Percentiles rank a stretch among this genome's conserved stretches.
phyloP scores from a whole-genome alignment of 2,113 vertebrate genomes.

The Scomber japonicus region DNA sequence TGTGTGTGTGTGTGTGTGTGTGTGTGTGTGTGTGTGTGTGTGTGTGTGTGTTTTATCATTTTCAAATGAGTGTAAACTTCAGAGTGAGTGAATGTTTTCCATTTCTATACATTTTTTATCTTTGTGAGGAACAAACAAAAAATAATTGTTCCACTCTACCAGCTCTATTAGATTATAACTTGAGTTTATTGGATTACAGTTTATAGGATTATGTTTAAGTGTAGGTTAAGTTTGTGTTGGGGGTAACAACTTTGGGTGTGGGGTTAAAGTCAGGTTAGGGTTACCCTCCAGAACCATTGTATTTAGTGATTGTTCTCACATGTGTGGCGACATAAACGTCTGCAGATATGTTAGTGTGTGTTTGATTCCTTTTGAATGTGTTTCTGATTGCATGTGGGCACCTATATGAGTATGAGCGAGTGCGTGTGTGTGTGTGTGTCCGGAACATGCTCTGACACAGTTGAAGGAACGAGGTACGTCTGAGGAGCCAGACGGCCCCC shows the following conservation, averaged over 20 bases:
- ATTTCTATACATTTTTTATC: too few relatives aligned
- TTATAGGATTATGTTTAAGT: too few relatives aligned
- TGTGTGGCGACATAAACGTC: neutral
- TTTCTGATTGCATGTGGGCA: neutral
- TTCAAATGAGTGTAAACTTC: too few relatives aligned
- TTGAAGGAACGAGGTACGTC: slow-evolving; percentile 17
- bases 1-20: neutral
- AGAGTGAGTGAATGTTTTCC: too few relatives aligned
- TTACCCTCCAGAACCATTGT: too few relatives aligned
- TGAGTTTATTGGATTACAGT: too few relatives aligned
- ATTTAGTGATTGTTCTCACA: neutral
- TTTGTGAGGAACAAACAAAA: too few relatives aligned
- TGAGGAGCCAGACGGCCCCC: slow-evolving; percentile 21
- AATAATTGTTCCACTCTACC: too few relatives aligned
- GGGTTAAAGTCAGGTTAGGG: too few relatives aligned
- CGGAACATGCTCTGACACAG: neutral
- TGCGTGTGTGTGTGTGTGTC: slow-evolving; percentile 1
- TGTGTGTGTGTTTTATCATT: neutral
- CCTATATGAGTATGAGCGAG: neutral
- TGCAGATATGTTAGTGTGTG: neutral
- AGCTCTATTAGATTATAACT: too few relatives aligned
- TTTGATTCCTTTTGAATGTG: neutral
- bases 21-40: neutral
- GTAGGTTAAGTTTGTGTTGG: too few relatives aligned
- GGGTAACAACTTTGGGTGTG: too few relatives aligned